These are phyloP conservation scores for Passer montanus DNA, from an alignment of 2,113 vertebrate genomes.

Conservation along the genomic window DNA sequence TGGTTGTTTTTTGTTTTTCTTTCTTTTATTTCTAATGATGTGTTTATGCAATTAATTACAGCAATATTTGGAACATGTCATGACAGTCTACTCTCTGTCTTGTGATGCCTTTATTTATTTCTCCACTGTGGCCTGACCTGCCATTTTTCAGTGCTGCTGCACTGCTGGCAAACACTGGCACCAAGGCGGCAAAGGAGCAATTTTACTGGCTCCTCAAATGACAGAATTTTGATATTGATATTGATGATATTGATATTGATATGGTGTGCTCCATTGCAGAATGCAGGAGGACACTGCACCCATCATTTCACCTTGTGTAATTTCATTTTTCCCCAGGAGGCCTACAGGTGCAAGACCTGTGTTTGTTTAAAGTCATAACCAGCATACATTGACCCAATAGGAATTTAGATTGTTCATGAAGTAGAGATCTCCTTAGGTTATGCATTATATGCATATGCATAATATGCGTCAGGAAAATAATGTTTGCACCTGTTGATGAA, in stretches of 20 bases:
- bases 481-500: neutral
- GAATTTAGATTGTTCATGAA: neutral
- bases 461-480: neutral
- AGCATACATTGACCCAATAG: neutral
- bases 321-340: neutral
- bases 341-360: neutral
- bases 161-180: neutral
- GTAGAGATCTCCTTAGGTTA: neutral
- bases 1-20: neutral
- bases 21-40: neutral
- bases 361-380: neutral
- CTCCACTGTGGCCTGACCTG: neutral
- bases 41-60: neutral
- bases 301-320: neutral
- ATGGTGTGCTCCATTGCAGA: fast-evolving
- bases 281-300: neutral
- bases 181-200: neutral
- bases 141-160: neutral
- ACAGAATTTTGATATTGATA: neutral
- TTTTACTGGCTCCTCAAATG: neutral
- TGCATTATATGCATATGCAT: neutral
- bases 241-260: neutral
- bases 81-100: neutral
- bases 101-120: neutral
- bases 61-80: neutral